phyloP scores from a whole-genome alignment of 2,888 invertebrate genomes.

The Syrista parreyssii region DNA sequence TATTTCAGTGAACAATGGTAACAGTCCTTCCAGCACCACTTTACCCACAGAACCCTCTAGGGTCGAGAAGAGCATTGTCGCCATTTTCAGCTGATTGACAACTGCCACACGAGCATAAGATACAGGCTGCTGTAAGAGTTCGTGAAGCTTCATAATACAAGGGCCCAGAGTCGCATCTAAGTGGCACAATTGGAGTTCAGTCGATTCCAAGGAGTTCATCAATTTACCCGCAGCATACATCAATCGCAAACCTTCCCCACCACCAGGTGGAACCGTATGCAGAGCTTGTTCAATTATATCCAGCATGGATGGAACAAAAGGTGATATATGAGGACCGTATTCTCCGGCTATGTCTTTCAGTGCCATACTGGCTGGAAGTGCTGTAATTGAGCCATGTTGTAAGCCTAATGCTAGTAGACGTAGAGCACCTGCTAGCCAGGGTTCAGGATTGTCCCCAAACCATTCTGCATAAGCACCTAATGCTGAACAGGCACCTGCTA shows the following conservation, averaged over 20 bases:
- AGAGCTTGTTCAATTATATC: constrained; percentile 71
- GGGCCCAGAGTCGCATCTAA: constrained; percentile 78
- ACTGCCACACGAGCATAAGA: constrained; percentile 61
- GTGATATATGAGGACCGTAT: constrained; percentile 79
- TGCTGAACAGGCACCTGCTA: constrained; percentile 56
- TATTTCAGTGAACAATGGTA: constrained; percentile 73
- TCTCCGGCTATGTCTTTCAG: constrained; percentile 88
- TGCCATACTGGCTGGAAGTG: constrained; percentile 87
- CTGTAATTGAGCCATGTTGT: constrained; percentile 72
- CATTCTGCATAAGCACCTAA: constrained; percentile 86
- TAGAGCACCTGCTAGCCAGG: constrained; percentile 74
- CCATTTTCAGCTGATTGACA: constrained; percentile 75
- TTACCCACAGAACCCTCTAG: constrained; percentile 69
- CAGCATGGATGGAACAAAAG: constrained; percentile 81
- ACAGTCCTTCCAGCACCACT: constrained; percentile 53
- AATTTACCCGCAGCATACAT: constrained; percentile 83
- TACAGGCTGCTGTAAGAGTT: constrained; percentile 59
- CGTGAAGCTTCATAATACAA: constrained; percentile 73
- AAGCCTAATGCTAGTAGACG: constrained; percentile 78
- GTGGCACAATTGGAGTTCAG: constrained; percentile 74
- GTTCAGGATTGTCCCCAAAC: constrained; percentile 78
- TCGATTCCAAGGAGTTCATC: constrained; percentile 74
- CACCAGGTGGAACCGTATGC: constrained; percentile 70
- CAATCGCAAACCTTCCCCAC: constrained; percentile 77
- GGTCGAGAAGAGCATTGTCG: constrained; percentile 74